Base-by-base conservation (phyloP, 2,113 vertebrate genomes). In the Phasianus colchicus region DNA sequence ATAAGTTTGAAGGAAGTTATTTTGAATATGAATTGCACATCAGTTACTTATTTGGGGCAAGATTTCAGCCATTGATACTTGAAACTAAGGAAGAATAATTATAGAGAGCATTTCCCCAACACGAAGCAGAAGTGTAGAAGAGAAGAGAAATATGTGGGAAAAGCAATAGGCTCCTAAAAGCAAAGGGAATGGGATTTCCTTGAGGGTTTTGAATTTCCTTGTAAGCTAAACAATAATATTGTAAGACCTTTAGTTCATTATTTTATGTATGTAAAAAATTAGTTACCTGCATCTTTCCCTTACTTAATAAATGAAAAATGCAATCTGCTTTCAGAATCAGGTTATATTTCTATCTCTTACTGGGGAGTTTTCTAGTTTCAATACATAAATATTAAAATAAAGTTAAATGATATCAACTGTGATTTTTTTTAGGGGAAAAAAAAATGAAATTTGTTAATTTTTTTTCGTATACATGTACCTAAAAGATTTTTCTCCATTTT, bases 21-120 rank as follows among this genome's bases (percentile, higher is more conserved):
- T 96, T 93, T 74, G 42, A 87, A 79, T 89, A 91, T 80, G 79
- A 89, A 84, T 92, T 95, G 88, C 87, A 94, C 55, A 2, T 95
- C 85, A 95, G 22, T 57, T 79, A 42, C 69, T 86, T 74, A 50
- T 76, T 88, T 90, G 82, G 52, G 48, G 15, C 57, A 67, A 94
- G 76, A 88, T 90, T 94, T 88, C 79, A 81, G 38, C 74, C 83
- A 83, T 38, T 90, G 92, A 80, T 55, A 71, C 17, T 88, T 81
- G 72, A 92, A 83, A 63, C 52, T 90, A 81, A 54, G 69, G 64
- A 86, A 94, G 86, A 93, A 64, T 50, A 90, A 72, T 95, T 88
- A 60, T 89, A 29, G 88, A 71, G 50, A 82, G 65, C 60, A 66
- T 73, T 93, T 94, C 74, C 70, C 21, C 11, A 42, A 67, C 50